These are phyloP conservation scores for Monomorium pharaonis DNA, from an alignment of 1,140 invertebrate genomes.

Conservation along the genomic window DNA sequence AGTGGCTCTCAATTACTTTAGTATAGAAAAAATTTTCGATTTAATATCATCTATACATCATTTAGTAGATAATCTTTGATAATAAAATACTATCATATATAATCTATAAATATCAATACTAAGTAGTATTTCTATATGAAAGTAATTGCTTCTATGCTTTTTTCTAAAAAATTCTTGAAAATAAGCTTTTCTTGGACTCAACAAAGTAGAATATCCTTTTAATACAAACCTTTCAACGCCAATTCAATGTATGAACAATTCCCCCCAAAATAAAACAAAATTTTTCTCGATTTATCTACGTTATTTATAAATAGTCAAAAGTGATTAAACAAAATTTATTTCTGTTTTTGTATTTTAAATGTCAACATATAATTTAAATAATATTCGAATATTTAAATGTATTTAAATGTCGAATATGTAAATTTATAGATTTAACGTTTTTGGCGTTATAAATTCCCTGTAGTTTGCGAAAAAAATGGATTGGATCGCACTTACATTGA, in stretches of 20 bases:
- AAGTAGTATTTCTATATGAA: no score
- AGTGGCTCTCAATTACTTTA: no score
- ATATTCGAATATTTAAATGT: not conserved
- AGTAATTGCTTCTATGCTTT: no score
- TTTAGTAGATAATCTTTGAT: no score
- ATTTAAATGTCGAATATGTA: no score
- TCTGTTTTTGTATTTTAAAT: not conserved
- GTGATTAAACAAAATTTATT: constrained; percentile 19
- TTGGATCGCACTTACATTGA: not conserved
- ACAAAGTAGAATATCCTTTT: not conserved
- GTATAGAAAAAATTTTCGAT: no score
- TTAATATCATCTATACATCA: no score
- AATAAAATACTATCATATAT: no score
- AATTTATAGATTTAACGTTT: constrained; percentile 8
- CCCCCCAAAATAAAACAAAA: constrained; percentile 15
- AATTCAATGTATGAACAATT: not conserved
- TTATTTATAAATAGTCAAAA: not conserved
- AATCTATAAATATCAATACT: no score
- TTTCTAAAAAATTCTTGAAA: no score
- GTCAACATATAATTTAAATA: constrained; percentile 11
- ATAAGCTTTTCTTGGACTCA: no score
- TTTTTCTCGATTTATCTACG: not conserved
- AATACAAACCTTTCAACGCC: not conserved
- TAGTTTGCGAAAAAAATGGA: not conserved
- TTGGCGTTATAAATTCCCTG: not conserved